Evolutionary conservation across 2,113 vertebrate species (phyloP), one percentile per base, ranked within the genome.

Genomic region (Calyptommatus sinebrachiatus): DNA sequence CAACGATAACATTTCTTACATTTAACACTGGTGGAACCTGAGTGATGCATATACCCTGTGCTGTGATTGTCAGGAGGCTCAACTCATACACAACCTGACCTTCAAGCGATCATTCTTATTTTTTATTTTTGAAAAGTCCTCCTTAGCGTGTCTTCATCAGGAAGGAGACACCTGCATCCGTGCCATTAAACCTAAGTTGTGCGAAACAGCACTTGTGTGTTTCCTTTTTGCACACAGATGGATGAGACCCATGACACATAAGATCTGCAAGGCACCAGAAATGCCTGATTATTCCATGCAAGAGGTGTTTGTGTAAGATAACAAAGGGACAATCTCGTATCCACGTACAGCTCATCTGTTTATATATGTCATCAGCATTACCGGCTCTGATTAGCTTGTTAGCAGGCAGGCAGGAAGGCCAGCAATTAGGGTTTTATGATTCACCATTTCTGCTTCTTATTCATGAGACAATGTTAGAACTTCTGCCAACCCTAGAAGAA

Each of bases 161-260:
- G 83, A 88, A 89, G 89, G 92, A 95, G 94, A 92, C 95, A 95
- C 94, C 95, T 96, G 95, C 92, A 93, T 96, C 95, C 88, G 84
- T 80, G 86, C 74, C 79, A 9, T 72, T 87, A 86, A n/a, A 66
- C 79, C 53, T 20, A 2, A 81, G 77, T 68, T 77, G 85, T 88
- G 60, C 74, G 29, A 69, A 87, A 84, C 65, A 88, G 78, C 77
- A 85, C 85, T 85, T 89, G 84, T 76, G 79, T 77, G 90, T 88
- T 92, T 90, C 88, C 92, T 90, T 84, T 93, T 85, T 90, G 91
- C 85, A 85, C 31, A 77, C 84, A 92, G 90, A 88, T 93, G 94
- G 90, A 90, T 80, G 67, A 76, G 65, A 88, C 91, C 91, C 92
- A 88, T 91, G 89, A 84, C 89, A 90, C 90, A 91, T 91, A 93